A percentile compares a stretch with the other conserved stretches of the same genome.
Evolutionary conservation across 35 echinoderm and acorn worm genomes (phyloP).

Genomic region (Eucidaris tribuloides): DNA sequence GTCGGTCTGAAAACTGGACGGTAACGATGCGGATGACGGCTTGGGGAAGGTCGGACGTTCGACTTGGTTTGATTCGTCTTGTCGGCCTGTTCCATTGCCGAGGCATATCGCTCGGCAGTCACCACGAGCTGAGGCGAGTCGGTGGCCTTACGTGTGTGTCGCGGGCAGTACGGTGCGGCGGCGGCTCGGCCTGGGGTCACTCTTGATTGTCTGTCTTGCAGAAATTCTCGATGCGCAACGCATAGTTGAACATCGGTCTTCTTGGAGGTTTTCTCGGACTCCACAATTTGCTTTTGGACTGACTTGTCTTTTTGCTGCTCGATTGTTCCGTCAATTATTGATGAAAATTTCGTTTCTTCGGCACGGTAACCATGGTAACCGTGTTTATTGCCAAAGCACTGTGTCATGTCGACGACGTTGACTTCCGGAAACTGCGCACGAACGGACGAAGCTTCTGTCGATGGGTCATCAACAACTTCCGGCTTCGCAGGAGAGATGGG

Average conservation of each 20-base stretch:
- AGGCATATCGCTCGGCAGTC: not conserved
- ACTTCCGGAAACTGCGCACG: too few species aligned
- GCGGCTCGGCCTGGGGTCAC: not conserved
- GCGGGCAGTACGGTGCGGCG: not conserved
- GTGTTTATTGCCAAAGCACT: conserved; percentile 49
- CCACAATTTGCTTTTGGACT: not conserved
- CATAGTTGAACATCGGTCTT: conserved; percentile 13
- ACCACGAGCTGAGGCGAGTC: not conserved
- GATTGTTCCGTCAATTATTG: not conserved
- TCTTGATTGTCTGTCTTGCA: not conserved
- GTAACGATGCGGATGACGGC: too few species aligned
- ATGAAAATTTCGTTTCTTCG: conserved; percentile 29
- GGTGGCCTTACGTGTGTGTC: not conserved
- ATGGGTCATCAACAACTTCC: too few species aligned
- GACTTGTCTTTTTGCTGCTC: not conserved
- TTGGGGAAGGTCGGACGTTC: not conserved
- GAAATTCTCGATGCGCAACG: conserved; percentile 1
- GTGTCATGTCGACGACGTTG: conserved; percentile 68
- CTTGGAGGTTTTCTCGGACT: not conserved
- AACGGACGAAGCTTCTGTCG: too few species aligned
- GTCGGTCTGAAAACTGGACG: too few species aligned
- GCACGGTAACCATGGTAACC: conserved; percentile 69
- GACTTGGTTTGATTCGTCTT: not conserved
- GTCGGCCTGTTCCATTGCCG: not conserved
- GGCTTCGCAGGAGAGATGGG: too few species aligned